Evolutionary conservation across 2,797 vertebrate species (phyloP).

Genomic region (Microtus californicus): DNA sequence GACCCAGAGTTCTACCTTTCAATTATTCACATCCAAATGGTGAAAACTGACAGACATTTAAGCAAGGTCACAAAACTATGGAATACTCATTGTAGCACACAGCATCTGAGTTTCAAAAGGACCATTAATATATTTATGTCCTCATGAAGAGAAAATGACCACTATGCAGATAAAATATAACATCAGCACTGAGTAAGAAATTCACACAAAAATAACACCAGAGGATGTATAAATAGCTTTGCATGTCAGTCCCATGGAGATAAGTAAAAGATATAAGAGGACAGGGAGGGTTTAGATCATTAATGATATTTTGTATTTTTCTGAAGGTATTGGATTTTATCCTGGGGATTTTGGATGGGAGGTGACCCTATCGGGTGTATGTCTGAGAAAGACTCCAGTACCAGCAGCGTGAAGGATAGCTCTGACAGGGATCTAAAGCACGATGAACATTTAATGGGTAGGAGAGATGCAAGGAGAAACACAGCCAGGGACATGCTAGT

Average conservation of each 20-base stretch:
- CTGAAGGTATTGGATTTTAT: slow-evolving; percentile 56
- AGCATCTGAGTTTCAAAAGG: not conserved
- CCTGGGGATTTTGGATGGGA: slow-evolving; percentile 49
- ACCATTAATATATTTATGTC: not conserved
- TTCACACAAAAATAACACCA: not conserved
- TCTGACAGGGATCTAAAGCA: slow-evolving; percentile 67
- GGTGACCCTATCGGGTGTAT: slow-evolving; percentile 62
- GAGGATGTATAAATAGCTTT: slow-evolving; percentile 67
- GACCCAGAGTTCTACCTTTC: not conserved
- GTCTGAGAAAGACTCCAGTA: slow-evolving; percentile 56
- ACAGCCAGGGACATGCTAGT: slow-evolving; percentile 70
- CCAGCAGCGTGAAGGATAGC: not conserved
- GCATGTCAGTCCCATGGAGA: not conserved
- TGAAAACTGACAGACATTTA: not conserved
- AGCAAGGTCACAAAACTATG: not conserved
- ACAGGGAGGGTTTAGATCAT: slow-evolving; percentile 27
- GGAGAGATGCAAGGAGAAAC: slow-evolving; percentile 68
- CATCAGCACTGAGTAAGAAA: not conserved
- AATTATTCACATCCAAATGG: not conserved
- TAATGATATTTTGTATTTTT: slow-evolving; percentile 69
- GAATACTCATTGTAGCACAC: not conserved
- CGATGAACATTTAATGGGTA: slow-evolving; percentile 66
- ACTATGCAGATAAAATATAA: slow-evolving; percentile 32
- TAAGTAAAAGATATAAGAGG: slow-evolving; percentile 23
- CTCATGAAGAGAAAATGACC: not conserved